Evolutionary conservation across 2,888 invertebrate genomes (phyloP).

Genomic region (Plagodis pulveraria): DNA sequence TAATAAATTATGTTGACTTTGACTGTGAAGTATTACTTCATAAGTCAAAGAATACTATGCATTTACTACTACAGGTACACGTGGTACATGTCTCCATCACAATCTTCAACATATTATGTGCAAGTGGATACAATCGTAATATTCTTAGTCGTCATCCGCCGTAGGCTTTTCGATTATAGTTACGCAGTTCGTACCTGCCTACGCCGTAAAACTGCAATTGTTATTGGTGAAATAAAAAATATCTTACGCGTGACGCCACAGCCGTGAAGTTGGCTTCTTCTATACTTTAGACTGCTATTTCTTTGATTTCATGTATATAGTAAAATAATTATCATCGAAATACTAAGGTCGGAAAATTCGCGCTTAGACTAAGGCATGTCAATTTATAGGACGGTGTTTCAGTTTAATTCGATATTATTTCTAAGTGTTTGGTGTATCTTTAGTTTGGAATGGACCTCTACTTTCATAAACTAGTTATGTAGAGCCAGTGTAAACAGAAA

Average conservation of each 20-base stretch:
- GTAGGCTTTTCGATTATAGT: conserved; percentile 52
- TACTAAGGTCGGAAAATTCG: too few relatives aligned
- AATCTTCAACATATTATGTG: neutral
- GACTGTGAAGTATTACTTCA: too few relatives aligned
- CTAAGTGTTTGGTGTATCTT: neutral
- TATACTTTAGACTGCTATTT: too few relatives aligned
- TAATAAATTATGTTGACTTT: too few relatives aligned
- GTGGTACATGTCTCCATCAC: too few relatives aligned
- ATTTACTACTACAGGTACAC: too few relatives aligned
- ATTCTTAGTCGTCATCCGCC: conserved; percentile 7
- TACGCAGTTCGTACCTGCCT: conserved; percentile 49
- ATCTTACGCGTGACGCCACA: conserved; percentile 47
- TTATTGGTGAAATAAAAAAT: conserved; percentile 56
- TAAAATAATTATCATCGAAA: too few relatives aligned
- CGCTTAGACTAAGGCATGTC: too few relatives aligned
- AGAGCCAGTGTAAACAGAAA: neutral
- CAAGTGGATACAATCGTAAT: conserved; percentile 6
- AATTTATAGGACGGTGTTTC: too few relatives aligned
- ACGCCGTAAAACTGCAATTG: conserved; percentile 57
- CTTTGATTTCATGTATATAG: too few relatives aligned
- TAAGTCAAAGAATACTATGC: too few relatives aligned
- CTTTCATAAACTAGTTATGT: neutral
- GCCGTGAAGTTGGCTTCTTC: conserved; percentile 22
- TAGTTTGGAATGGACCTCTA: too few relatives aligned
- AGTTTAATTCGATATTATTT: neutral